phyloP scores from a whole-genome alignment of 2,888 invertebrate genomes.

The Drosophila demipolita region DNA sequence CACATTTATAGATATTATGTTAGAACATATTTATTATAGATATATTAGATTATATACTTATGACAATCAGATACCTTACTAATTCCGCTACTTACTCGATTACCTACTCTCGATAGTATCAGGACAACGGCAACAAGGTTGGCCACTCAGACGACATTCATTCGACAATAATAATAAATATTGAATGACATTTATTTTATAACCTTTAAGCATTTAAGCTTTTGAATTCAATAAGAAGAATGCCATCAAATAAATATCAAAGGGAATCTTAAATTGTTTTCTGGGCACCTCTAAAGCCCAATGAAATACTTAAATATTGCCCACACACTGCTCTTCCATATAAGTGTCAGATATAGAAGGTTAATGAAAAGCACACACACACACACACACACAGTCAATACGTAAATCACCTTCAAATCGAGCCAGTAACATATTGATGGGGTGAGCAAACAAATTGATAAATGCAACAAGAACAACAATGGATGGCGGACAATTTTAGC shows the following conservation, averaged over 20 bases:
- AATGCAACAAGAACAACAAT: conserved; percentile 56
- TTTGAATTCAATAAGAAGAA: not conserved
- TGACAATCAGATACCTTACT: not conserved
- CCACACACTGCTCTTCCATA: conserved; percentile 7
- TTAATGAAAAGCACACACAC: conserved; percentile 42
- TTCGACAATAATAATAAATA: not conserved
- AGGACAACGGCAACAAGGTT: not conserved
- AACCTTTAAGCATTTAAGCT: not conserved
- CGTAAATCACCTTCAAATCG: conserved; percentile 21
- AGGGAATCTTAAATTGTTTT: not conserved
- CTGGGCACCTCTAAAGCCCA: not conserved
- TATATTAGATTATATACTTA: not conserved
- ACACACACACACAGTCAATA: conserved; percentile 7
- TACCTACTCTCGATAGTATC: not conserved
- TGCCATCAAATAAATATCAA: not conserved
- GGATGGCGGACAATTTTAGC: conserved; percentile 2
- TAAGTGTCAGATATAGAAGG: conserved; percentile 5
- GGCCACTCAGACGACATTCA: too few relatives aligned
- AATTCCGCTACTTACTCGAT: not conserved
- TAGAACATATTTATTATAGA: not conserved
- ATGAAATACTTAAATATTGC: not conserved
- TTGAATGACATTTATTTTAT: not conserved
- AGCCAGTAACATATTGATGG: conserved; percentile 57
- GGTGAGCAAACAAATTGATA: conserved; percentile 75
- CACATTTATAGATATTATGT: not conserved